Conservation (phyloP, 2,113 vertebrate species). For the Poeciliopsis occidentalis region DNA sequence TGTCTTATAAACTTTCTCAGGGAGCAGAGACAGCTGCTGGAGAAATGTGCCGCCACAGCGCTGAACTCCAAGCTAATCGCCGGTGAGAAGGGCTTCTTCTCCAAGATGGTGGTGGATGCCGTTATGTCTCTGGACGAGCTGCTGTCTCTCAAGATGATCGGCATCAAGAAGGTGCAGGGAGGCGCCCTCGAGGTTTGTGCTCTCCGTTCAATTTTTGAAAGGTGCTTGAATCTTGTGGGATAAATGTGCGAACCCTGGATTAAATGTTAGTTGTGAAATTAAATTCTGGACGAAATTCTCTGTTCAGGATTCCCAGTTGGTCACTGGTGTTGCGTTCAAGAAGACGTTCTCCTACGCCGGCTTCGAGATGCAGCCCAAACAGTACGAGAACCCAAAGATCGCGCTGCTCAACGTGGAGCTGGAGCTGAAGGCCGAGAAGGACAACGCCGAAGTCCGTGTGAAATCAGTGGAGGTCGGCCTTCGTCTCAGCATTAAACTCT, state of each 20-base stretch:
- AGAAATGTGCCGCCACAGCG: constrained; percentile 93
- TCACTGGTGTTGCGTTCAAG: constrained; percentile 96
- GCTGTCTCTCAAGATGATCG: constrained; percentile 96
- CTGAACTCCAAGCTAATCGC: constrained; percentile 97
- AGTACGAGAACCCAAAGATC: constrained; percentile 88
- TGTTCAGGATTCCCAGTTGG: constrained; percentile 89
- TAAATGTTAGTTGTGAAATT: background rate
- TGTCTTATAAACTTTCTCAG: constrained; percentile 64
- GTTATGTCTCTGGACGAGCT: constrained; percentile 92
- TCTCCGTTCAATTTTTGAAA: too few relatives aligned
- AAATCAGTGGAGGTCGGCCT: constrained; percentile 86
- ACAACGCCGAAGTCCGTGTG: constrained; percentile 94
- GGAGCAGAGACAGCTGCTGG: constrained; percentile 89
- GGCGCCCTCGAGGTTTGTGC: constrained; percentile 90
- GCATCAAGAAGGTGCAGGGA: constrained; percentile 98
- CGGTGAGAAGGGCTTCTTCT: constrained; percentile 92
- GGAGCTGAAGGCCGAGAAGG: constrained; percentile 97
- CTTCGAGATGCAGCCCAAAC: constrained; percentile 98
- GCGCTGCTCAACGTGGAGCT: constrained; percentile 95
- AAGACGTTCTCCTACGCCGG: constrained; percentile 98
- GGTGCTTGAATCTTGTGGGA: too few relatives aligned
- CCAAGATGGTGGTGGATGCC: constrained; percentile 95
- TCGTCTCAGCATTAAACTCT: background rate
- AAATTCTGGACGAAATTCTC: background rate
- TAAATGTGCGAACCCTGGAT: background rate